A percentile compares a stretch with the other conserved stretches of the same genome.
Conservation (phyloP, 2,797 vertebrate genomes). For the Acrocephalus scirpaceus region DNA sequence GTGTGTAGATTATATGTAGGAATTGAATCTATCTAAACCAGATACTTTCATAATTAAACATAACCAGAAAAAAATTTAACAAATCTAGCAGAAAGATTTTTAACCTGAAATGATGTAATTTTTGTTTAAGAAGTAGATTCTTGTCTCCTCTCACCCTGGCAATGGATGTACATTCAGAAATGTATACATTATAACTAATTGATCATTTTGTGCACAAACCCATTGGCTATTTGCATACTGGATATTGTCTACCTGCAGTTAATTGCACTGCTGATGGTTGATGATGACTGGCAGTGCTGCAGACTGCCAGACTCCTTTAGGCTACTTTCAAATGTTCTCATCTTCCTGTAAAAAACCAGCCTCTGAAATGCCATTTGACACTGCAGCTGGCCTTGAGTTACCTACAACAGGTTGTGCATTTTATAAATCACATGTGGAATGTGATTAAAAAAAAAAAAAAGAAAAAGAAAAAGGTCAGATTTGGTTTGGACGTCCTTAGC, state of each 20-base stretch:
- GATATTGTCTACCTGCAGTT: background rate
- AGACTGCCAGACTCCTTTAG: background rate
- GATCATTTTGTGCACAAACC: background rate
- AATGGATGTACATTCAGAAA: background rate
- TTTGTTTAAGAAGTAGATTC: background rate
- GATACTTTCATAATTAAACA: background rate
- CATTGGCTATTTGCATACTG: background rate
- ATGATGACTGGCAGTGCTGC: background rate
- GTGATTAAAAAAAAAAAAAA: background rate
- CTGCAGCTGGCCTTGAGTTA: slow-evolving; percentile 13
- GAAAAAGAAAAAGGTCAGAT: background rate
- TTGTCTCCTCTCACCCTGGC: background rate
- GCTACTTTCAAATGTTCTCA: background rate
- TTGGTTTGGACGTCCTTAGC: background rate
- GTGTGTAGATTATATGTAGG: background rate
- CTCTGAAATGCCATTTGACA: background rate
- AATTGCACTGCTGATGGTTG: background rate
- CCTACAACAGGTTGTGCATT: background rate
- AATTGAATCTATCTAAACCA: background rate
- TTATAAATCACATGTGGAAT: slow-evolving; percentile 36
- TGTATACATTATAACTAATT: background rate
- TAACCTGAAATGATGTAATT: background rate
- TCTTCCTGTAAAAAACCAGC: background rate
- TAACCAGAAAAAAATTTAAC: background rate
- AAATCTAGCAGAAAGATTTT: background rate